phyloP scores from a whole-genome alignment of 53 echinoderm and acorn worm species.

The Echinometra lucunter region DNA sequence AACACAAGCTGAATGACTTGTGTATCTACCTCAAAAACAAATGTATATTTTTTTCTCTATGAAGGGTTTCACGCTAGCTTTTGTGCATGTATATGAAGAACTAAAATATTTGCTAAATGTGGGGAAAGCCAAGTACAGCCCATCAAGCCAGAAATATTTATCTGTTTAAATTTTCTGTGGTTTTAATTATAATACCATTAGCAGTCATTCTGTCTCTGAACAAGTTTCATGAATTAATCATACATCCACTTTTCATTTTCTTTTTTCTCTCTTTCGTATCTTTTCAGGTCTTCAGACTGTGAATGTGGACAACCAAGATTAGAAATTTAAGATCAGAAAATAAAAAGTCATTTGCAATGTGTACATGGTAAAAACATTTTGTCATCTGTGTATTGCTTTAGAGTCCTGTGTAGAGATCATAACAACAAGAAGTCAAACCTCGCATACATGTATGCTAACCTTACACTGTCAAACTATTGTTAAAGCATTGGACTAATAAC shows the following conservation, averaged over 20 bases:
- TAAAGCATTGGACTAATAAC: no score
- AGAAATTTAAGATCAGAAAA: conserved; percentile 27
- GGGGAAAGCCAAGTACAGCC: background rate
- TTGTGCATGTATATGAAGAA: background rate
- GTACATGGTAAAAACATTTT: conserved; percentile 17
- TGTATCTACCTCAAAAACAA: background rate
- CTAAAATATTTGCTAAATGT: background rate
- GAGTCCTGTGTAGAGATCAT: background rate
- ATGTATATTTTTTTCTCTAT: background rate
- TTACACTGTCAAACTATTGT: no score
- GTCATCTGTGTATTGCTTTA: conserved; percentile 23
- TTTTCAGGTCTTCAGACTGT: conserved; percentile 62
- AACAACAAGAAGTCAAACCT: no score
- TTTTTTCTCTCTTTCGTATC: background rate
- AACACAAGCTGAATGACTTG: background rate
- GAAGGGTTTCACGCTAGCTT: background rate
- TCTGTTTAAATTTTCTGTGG: no score
- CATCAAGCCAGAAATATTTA: no score
- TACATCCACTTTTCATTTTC: background rate
- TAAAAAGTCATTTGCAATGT: conserved; percentile 22
- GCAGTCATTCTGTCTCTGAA: background rate
- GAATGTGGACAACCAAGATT: conserved; percentile 59
- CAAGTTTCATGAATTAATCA: background rate
- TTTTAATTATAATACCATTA: background rate
- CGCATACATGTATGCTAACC: no score